A percentile compares a stretch with the other conserved stretches of the same genome.
These are phyloP conservation scores for Amphiprion percula DNA, from an alignment of 2,113 vertebrate species.

Conservation along the genomic window DNA sequence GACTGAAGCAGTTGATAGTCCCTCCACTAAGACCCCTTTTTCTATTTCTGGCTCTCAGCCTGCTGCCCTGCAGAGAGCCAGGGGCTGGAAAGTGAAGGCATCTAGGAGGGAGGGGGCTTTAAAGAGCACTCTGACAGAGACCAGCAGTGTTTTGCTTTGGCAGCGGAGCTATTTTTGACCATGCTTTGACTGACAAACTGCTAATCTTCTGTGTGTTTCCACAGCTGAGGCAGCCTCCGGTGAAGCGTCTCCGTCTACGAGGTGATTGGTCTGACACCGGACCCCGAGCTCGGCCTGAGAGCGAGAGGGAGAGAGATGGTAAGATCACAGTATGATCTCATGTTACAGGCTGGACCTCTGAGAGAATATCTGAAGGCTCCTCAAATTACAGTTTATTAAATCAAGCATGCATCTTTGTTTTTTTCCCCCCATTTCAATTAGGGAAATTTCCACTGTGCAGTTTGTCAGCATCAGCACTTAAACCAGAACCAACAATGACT, in stretches of 20 bases:
- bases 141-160: slow-evolving; percentile 71
- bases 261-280: slow-evolving; percentile 99
- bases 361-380: background rate
- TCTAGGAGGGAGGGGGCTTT: slow-evolving; percentile 37
- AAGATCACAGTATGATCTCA: slow-evolving; percentile 61
- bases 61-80: slow-evolving; percentile 54
- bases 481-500: too few species aligned
- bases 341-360: background rate
- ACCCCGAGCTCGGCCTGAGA: slow-evolving; percentile 96
- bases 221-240: slow-evolving; percentile 95
- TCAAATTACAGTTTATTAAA: background rate
- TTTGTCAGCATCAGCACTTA: background rate
- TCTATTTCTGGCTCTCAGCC: slow-evolving; percentile 70
- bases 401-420: background rate
- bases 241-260: slow-evolving; percentile 94
- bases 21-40: slow-evolving; percentile 46
- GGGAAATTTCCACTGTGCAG: background rate
- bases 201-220: slow-evolving; percentile 66
- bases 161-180: slow-evolving; percentile 77
- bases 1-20: slow-evolving; percentile 42
- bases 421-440: background rate
- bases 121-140: slow-evolving; percentile 63
- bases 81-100: slow-evolving; percentile 61
- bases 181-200: slow-evolving; percentile 70
- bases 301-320: slow-evolving; percentile 97